Evolutionary conservation across 2,113 vertebrate species (phyloP).

Genomic region (Caranx melampygus): DNA sequence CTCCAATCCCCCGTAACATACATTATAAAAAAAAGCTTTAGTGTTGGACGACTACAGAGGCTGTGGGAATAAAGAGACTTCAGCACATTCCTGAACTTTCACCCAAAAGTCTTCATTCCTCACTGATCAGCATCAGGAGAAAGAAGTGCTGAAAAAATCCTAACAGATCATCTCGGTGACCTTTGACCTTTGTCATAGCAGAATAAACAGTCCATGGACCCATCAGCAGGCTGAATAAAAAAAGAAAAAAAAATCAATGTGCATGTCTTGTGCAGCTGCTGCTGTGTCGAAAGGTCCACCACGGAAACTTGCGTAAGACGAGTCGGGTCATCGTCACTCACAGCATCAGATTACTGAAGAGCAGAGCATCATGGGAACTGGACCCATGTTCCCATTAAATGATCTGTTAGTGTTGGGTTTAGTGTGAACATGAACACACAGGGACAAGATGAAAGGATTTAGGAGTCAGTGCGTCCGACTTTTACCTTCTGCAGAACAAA

Average conservation of each 20-base stretch:
- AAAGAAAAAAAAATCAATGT: constrained; percentile 27
- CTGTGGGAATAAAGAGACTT: neutral
- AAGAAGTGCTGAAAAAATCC: neutral
- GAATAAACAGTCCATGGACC: constrained; percentile 39
- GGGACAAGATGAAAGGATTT: too few relatives aligned
- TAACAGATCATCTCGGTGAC: constrained; percentile 1
- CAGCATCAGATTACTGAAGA: too few relatives aligned
- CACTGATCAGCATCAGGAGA: neutral
- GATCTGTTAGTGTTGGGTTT: too few relatives aligned
- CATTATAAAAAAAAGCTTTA: too few relatives aligned
- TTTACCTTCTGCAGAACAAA: too few relatives aligned
- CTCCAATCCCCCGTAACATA: too few relatives aligned
- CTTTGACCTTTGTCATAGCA: constrained; percentile 47
- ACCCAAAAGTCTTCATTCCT: neutral
- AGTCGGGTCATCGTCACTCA: neutral
- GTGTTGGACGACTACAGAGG: too few relatives aligned
- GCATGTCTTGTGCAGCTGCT: constrained; percentile 3
- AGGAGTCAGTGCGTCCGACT: too few relatives aligned
- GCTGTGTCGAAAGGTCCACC: constrained; percentile 35
- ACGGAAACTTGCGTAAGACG: constrained; percentile 34
- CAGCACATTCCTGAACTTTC: constrained; percentile 10
- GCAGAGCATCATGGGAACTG: too few relatives aligned
- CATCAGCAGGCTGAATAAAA: too few relatives aligned
- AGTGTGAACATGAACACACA: too few relatives aligned
- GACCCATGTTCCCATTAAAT: too few relatives aligned